Conservation (phyloP, 2,888 invertebrate genomes). For the Cylloceria caligata region DNA sequence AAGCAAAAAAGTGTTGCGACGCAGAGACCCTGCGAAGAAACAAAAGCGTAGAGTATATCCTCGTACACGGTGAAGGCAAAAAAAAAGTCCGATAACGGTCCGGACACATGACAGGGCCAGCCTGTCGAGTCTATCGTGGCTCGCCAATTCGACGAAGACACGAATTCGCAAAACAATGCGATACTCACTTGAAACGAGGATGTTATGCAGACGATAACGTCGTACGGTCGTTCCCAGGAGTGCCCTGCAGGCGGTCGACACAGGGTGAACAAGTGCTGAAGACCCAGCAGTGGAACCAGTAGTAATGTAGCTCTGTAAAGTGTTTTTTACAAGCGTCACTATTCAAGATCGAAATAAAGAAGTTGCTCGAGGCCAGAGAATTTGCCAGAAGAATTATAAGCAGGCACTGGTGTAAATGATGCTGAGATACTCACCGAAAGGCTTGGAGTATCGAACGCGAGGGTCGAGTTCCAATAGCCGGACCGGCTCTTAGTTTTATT, state of each 20-base stretch:
- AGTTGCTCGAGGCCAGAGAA: not conserved
- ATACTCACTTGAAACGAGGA: slow-evolving; percentile 93
- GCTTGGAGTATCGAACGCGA: slow-evolving; percentile 92
- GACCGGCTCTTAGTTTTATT: slow-evolving; percentile 91
- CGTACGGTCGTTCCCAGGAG: slow-evolving; percentile 92
- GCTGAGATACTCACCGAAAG: slow-evolving; percentile 87
- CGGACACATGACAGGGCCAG: not conserved
- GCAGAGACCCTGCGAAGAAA: slow-evolving; percentile 92
- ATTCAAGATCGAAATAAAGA: slow-evolving; percentile 1
- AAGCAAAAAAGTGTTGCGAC: slow-evolving; percentile 97
- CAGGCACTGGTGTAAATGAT: not conserved
- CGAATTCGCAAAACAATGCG: not conserved
- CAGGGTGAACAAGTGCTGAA: slow-evolving; percentile 95
- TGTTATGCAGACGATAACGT: slow-evolving; percentile 93
- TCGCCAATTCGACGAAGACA: not conserved
- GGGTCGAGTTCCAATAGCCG: slow-evolving; percentile 87
- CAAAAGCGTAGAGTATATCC: slow-evolving; percentile 67
- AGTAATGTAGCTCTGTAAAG: slow-evolving; percentile 91
- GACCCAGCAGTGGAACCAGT: slow-evolving; percentile 95
- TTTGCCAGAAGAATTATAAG: not conserved
- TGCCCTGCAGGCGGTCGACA: slow-evolving; percentile 90
- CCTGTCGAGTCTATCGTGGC: no score
- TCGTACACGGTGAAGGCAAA: not conserved
- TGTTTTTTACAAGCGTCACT: slow-evolving; percentile 11
- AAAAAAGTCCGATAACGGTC: slow-evolving; percentile 15